Base-by-base conservation (phyloP, 2,888 invertebrate species). In the Sepiola atlantica region DNA sequence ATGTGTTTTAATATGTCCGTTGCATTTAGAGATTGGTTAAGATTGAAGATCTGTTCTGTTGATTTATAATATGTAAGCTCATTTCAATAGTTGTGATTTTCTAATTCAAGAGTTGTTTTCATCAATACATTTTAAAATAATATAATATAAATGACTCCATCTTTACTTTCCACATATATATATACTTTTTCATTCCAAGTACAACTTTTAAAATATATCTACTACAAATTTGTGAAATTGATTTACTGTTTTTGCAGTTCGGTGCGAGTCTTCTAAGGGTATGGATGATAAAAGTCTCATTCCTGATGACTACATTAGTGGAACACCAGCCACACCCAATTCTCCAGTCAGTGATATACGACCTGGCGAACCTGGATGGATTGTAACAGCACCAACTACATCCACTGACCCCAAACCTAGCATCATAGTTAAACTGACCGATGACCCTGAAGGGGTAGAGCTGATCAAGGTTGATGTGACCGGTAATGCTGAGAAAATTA, bases 381-480 rank as follows among this genome's bases (percentile, higher is more conserved):
- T 6, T n/a, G 92, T 92, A n/a, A 54, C 92, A 92, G 92, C 54
- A 0, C 92, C 92, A 92, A 92, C 45, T n/a, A 18, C 12, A 45
- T 45, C 21, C 55, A 55, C 55, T 45, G 92, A 92, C 28, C 54
- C 92, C 0, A 92, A 92, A 55, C 92, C 92, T 12, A 92, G 92
- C 32, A 32, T 92, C 14, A 92, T 54, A 3, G 45, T 92, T 28
- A 92, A 92, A 45, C 21, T 92, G 35, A 92, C 92, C 28, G 92
- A 92, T 92, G 54, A 92, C 35, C 92, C 92, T 35, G 92, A 92
- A 92, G 92, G 92, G 2, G 92, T 92, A 28, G 92, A 92, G 16
- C 92, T 92, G 14, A 35, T 92, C 12, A 20, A 92, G 21, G 92
- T 92, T 21, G 92, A 92, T 0, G 28, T 92, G 0, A 4, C 4